These are phyloP conservation scores for Cepaea hortensis DNA, from an alignment of 2,888 invertebrate genomes.

Conservation along the genomic window DNA sequence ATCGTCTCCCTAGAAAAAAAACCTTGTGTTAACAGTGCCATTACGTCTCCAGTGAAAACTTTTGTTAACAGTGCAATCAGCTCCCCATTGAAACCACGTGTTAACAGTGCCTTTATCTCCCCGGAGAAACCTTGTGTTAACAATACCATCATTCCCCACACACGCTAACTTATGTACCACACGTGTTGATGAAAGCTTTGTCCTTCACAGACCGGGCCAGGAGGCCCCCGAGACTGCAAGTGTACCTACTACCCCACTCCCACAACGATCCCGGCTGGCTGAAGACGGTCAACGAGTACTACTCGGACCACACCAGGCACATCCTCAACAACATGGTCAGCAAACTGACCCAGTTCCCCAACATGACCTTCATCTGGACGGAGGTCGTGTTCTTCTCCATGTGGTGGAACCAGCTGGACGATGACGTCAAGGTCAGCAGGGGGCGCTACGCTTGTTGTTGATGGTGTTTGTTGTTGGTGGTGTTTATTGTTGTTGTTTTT, in stretches of 20 bases:
- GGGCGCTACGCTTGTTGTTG: neutral
- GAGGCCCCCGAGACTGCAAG: conserved; percentile 53
- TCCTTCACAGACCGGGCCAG: neutral
- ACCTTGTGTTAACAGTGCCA: too few relatives aligned
- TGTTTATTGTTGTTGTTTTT: neutral
- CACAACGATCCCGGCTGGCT: conserved; percentile 99
- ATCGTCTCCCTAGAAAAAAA: too few relatives aligned
- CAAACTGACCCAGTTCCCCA: conserved; percentile 87
- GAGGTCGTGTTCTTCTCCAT: conserved; percentile 74
- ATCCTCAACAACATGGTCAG: conserved; percentile 94
- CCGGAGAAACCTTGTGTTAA: too few relatives aligned
- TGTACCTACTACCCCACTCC: conserved; percentile 92
- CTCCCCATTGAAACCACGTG: too few relatives aligned
- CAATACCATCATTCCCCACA: too few relatives aligned
- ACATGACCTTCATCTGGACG: conserved; percentile 78
- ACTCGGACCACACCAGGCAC: conserved; percentile 85
- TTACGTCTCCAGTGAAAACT: too few relatives aligned
- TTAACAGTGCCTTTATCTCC: too few relatives aligned
- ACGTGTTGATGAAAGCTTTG: too few relatives aligned
- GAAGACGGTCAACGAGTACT: conserved; percentile 95
- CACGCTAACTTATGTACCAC: too few relatives aligned
- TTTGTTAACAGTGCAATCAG: too few relatives aligned
- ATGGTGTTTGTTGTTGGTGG: too few relatives aligned
- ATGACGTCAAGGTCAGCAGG: conserved; percentile 58
- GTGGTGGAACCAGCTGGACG: conserved; percentile 74